Base-by-base conservation (phyloP, 2,797 vertebrate species). In the Odontamblyopus lacepedii region DNA sequence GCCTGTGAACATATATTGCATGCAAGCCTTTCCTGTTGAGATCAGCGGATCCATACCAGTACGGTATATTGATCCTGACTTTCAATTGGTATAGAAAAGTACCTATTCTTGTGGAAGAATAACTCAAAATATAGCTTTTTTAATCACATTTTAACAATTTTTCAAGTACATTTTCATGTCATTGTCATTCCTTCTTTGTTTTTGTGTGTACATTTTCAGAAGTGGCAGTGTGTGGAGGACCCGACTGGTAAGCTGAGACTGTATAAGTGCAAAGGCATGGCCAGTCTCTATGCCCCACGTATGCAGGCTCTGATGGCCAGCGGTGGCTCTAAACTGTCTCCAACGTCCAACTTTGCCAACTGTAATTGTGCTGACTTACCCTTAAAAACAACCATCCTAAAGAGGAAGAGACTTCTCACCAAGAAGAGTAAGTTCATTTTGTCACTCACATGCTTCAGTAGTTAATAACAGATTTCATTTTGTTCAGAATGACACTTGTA, bases 151-250 rank as follows among this genome's bases (percentile, higher is more conserved):
- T 9, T 44, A 44, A 44, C 3, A 44, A 13, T 3, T 3, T 44
- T 41, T 44, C 41, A 44, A 44, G 41, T 44, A 13, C 11, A 44
- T 44, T 41, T 2, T 41, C 7, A 9, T 38, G 35, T 65, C 8
- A 56, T 64, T 18, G 41, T 61, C 15, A n/a, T 5, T 9, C 13
- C 3, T 13, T 57, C 57, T 61, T 26, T 16, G 50, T 76, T 57
- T 35, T 19, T 23, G 23, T 79, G 16, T 50, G 48, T 67, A 73
- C 9, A 12, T 23, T 87, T 70, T 68, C 90, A 99, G 97, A 98
- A 99, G 79, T 99, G 97, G 97, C 97, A 98, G 91, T 99, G 97
- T 72, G 93, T 97, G 72, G 97, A 99, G 91, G 97, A 98, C 73
- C 81, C 94, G 23, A 91, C 92, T 0, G 97, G 97, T 67, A 96